Evolutionary conservation across 2,797 vertebrate genomes (phyloP), one percentile per base, ranked within the genome.

Genomic region (Syngnathus acus): DNA sequence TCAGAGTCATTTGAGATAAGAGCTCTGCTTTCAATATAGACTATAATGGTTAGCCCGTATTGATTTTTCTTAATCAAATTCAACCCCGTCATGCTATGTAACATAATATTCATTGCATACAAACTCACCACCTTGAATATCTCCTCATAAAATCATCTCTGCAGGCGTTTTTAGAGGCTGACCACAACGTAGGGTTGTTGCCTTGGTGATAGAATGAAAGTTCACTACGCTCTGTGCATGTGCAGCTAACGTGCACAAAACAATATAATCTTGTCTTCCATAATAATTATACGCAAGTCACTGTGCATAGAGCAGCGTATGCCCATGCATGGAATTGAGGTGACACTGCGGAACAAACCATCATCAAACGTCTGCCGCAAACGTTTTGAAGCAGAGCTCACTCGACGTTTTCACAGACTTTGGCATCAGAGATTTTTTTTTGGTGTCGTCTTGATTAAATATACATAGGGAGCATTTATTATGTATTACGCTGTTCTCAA

Each of bases 121-220:
- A 68, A 69, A 70, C 69, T 68, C 68, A 62, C 72, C 67, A 59
- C 67, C 13, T 26, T 42, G 62, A 77, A 76, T 68, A 70, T 66
- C 70, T 70, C 65, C 68, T 77, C 74, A 86, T 80, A 78, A 77
- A 83, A 86, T 82, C 63, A 73, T 76, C 59, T 79, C 65, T 21
- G 11, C 9, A 69, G 67, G 23, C 64, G 64, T 47, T 38, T 73
- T 74, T 74, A 72, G 67, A 17, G 67, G 64, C 62, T 72, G 73
- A 69, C 67, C 69, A 59, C 38, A 68, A 67, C 60, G 66, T 62
- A 73, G 64, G 55, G 75, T 71, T 75, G 87, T 90, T 89, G 82
- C 89, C 88, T 77, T 86, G 86, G 85, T 73, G 87, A 91, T 64
- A 48, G 72, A 74, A 75, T 43, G 62, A 86, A 87, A 84, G 81